Evolutionary conservation across 2,888 invertebrate genomes (phyloP).

Genomic region (Drosophila setosimentum): DNA sequence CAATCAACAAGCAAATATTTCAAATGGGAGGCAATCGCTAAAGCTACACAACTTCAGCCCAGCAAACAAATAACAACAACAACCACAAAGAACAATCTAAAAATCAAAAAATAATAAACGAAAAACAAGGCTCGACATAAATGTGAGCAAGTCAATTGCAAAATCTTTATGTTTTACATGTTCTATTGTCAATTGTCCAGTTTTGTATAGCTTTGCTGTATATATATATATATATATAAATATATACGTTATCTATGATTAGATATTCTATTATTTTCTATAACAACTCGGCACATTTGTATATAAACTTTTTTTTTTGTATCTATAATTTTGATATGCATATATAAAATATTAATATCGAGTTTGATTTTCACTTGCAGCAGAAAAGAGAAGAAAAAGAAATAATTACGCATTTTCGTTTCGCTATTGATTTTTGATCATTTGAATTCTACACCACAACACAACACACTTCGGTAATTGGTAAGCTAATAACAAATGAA

Average conservation of each 20-base stretch:
- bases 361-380: constrained; percentile 65
- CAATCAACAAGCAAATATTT: constrained; percentile 18
- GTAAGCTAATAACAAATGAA: constrained; percentile 6
- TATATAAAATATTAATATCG: constrained; percentile 37
- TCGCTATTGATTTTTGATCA: constrained; percentile 68
- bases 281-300: constrained; percentile 11
- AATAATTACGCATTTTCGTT: constrained; percentile 69
- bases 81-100: constrained; percentile 19
- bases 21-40: constrained; percentile 34
- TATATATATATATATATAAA: constrained; percentile 38
- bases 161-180: constrained; percentile 41
- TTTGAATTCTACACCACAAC: constrained; percentile 40
- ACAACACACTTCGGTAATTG: constrained; percentile 35
- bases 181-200: constrained; percentile 54
- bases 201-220: constrained; percentile 64
- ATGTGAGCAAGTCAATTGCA: constrained; percentile 70
- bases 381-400: constrained; percentile 80
- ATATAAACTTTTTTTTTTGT: not conserved
- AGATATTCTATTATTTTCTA: constrained; percentile 16
- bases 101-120: constrained; percentile 15
- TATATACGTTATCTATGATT: constrained; percentile 3
- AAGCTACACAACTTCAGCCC: constrained; percentile 39
- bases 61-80: constrained; percentile 20
- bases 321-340: constrained; percentile 5
- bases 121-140: constrained; percentile 53